Evolutionary conservation across 2,888 invertebrate genomes (phyloP).

Genomic region (Melikaiella ostensackeni): DNA sequence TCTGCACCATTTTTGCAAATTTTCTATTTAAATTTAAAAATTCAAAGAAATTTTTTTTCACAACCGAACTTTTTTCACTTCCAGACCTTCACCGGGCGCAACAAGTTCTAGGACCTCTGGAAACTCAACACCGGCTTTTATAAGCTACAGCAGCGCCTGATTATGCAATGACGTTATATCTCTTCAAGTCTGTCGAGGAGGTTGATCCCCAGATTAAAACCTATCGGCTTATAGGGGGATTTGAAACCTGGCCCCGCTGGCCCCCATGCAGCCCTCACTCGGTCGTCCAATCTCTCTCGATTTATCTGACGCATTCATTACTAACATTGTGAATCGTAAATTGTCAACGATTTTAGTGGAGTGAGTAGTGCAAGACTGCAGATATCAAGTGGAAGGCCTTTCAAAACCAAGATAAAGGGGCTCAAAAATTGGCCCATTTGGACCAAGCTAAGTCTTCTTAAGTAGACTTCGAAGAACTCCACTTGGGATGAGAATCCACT

Average conservation of each 20-base stretch:
- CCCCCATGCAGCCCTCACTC: slow-evolving; percentile 46
- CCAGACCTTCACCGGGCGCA: slow-evolving; percentile 38
- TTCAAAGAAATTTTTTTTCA: neutral
- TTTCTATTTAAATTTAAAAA: neutral
- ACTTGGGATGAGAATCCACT: neutral
- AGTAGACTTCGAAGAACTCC: neutral
- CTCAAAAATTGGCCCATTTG: neutral
- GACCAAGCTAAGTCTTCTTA: neutral
- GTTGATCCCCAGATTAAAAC: slow-evolving; percentile 58
- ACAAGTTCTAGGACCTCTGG: slow-evolving; percentile 42
- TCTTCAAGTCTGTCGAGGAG: slow-evolving; percentile 43
- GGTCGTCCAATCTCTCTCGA: slow-evolving; percentile 56
- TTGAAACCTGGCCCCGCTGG: neutral
- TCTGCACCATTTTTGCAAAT: slow-evolving; percentile 67
- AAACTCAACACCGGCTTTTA: slow-evolving; percentile 55
- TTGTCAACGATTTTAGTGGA: slow-evolving; percentile 14
- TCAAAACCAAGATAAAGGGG: slow-evolving; percentile 19
- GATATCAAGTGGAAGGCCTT: slow-evolving; percentile 12
- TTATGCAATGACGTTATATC: slow-evolving; percentile 59
- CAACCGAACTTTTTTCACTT: slow-evolving; percentile 40
- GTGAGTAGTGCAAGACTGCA: slow-evolving; percentile 15
- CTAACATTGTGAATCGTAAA: slow-evolving; percentile 44
- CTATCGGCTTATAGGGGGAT: slow-evolving; percentile 25
- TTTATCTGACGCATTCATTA: slow-evolving; percentile 56
- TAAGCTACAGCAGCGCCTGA: slow-evolving; percentile 52